These are phyloP conservation scores for Choristoneura fumiferana DNA, from an alignment of 1,140 invertebrate species.

Conservation along the genomic window DNA sequence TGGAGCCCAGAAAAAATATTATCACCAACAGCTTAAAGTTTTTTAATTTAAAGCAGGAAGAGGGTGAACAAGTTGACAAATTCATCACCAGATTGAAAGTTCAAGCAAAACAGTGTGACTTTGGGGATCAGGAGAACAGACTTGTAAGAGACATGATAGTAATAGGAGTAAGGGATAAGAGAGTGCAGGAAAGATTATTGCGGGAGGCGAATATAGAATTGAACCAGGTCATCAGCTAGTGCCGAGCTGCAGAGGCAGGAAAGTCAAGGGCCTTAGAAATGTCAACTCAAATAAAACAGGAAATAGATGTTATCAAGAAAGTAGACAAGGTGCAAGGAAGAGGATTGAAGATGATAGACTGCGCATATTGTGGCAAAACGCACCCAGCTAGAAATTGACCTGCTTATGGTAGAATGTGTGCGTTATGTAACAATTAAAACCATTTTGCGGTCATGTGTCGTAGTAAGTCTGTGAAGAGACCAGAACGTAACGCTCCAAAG, in stretches of 20 bases:
- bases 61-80: background rate
- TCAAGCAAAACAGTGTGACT: background rate
- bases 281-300: too few species aligned
- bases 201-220: background rate
- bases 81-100: background rate
- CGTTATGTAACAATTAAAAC: background rate
- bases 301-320: too few species aligned
- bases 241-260: background rate
- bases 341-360: background rate
- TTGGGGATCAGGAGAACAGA: background rate
- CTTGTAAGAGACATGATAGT: background rate
- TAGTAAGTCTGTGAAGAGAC: background rate
- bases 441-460: conserved; percentile 1
- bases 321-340: too few species aligned
- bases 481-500: too few species aligned
- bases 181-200: background rate
- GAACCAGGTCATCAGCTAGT: background rate
- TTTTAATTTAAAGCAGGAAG: background rate
- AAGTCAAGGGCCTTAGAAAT: too few species aligned
- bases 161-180: background rate
- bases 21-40: background rate
- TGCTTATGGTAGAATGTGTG: background rate
- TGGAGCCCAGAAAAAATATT: background rate
- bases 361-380: background rate
- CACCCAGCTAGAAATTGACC: background rate